phyloP scores from a whole-genome alignment of 1,140 invertebrate species.

The Anadara kagoshimensis region DNA sequence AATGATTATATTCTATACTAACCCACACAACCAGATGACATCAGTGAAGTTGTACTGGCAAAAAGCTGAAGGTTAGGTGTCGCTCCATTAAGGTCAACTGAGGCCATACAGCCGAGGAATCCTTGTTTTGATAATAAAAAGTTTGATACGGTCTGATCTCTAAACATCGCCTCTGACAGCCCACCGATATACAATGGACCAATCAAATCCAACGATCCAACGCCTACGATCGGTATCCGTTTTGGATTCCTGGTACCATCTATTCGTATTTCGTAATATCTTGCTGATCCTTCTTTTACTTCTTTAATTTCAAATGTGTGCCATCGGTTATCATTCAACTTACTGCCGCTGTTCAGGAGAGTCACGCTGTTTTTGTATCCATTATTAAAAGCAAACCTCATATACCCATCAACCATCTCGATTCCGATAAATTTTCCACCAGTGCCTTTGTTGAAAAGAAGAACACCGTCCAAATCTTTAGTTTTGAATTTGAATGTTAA shows the following conservation, averaged over 20 bases:
- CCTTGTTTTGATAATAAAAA: slow-evolving; percentile 86
- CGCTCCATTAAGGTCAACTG: slow-evolving; percentile 91
- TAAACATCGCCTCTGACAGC: slow-evolving; percentile 77
- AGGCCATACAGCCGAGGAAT: slow-evolving; percentile 94
- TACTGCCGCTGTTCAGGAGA: neutral
- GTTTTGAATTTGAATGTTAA: slow-evolving; percentile 69
- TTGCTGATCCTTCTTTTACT: slow-evolving; percentile 79
- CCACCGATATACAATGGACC: slow-evolving; percentile 83
- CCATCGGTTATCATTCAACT: slow-evolving; percentile 94
- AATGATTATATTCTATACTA: no score
- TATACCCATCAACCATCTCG: slow-evolving; percentile 83
- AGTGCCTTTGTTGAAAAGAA: slow-evolving; percentile 95
- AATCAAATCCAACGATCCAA: slow-evolving; percentile 35
- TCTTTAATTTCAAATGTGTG: slow-evolving; percentile 90
- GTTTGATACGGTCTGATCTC: slow-evolving; percentile 39
- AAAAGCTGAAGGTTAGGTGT: slow-evolving; percentile 50
- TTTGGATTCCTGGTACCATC: slow-evolving; percentile 38
- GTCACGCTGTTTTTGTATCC: slow-evolving; percentile 75
- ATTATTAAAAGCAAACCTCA: slow-evolving; percentile 91
- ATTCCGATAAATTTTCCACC: slow-evolving; percentile 93
- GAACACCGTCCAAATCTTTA: slow-evolving; percentile 83
- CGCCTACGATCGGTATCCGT: slow-evolving; percentile 70
- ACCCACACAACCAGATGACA: no score
- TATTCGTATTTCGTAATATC: slow-evolving; percentile 32
- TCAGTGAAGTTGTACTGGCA: no score